Evolutionary conservation across 2,797 vertebrate species (phyloP), one percentile per base, ranked within the genome.

Genomic region (Eupleurogrammus muticus): DNA sequence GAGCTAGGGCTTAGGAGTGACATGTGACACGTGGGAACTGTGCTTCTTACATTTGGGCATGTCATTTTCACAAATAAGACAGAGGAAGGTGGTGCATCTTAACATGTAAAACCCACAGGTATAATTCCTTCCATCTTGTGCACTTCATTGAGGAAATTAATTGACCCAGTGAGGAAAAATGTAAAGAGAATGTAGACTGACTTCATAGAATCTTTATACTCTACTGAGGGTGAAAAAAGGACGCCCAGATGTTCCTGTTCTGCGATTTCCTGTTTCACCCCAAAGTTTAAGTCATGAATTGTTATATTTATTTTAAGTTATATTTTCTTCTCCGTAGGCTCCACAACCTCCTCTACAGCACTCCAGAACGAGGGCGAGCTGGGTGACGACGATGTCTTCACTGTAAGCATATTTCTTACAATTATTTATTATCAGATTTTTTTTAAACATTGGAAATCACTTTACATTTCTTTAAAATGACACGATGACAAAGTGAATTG

Each of bases 331-430:
- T 74, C 73, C 53, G 66, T 72, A 99, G 98, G 98, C 77, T 99
- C 98, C 80, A 99, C 98, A 0, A 99, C 98, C 79, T 99, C 98
- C 72, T 99, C 98, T 0, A 98, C 97, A 78, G 97, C 97, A 9
- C 96, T 99, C 89, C 98, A 99, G 83, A 99, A 99, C 0, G 98
- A 99, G 90, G 95, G 96, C 1, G 98, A 99, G 86, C 94, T 99
- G 5, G 98, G 98, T 0, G 98, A 99, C 7, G 98, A 99, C 23
- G 98, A 99, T 47, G 98, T 99, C 83, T 99, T 99, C 84, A 99
- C 97, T 61, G 98, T 99, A 94, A 97, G 97, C 91, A 16, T 23
- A 2, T 71, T 67, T 66, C 48, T 21, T 56, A 1, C 21, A 5
- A 66, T 67, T 38, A 74, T 51, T 17, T 1, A 13, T 6, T 42